Base-by-base conservation (phyloP, 2,888 invertebrate genomes). In the Mimumesa dahlbomi region DNA sequence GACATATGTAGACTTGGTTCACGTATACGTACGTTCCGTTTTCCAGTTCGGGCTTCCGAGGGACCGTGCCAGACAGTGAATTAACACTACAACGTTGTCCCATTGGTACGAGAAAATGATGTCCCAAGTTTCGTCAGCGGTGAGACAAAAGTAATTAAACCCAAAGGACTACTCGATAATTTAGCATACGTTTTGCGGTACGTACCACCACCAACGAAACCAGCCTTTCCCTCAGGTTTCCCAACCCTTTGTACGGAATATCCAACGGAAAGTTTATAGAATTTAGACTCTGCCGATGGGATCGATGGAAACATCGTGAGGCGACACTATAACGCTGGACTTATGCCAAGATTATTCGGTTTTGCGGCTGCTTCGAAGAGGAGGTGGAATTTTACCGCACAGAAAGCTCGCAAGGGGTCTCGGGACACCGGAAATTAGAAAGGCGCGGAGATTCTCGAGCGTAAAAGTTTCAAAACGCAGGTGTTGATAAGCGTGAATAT, bases 131-230 rank as follows among this genome's bases (percentile, higher is more conserved):
- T 73, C 68, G 69, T 66, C 68, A 62, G 67, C 48, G 74, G 62
- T 68, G 67, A 58, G 75, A 75, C 75, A 69, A 70, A 77, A 82
- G 79, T 83, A 83, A 83, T 83, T 84, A 84, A 80, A 67, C 83
- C 72, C 75, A 68, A 40, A 83, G 84, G 83, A 82, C 66, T 76
- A 75, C 76, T 83, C 77, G 79, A 83, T 84, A 84, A 83, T 82
- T 83, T 81, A 78, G 70, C 83, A 81, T 74, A 81, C 77, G 79
- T 75, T 76, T 65, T 72, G 65, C 59, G 65, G 42, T 53, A 61
- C 50, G 48, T 45, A 18, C 40, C 48, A n/a, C 31, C 16, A 31
- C 54, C 34, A 53, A 50, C 72, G 59, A 45, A 66, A 61, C 42
- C n/a, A 9, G 3, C 25, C 11, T 34, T 34, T 34, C n/a, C 34